Evolutionary conservation across 1,140 invertebrate species (phyloP), one percentile per base, ranked within the genome.

Genomic region (Lepidostoma basale): DNA sequence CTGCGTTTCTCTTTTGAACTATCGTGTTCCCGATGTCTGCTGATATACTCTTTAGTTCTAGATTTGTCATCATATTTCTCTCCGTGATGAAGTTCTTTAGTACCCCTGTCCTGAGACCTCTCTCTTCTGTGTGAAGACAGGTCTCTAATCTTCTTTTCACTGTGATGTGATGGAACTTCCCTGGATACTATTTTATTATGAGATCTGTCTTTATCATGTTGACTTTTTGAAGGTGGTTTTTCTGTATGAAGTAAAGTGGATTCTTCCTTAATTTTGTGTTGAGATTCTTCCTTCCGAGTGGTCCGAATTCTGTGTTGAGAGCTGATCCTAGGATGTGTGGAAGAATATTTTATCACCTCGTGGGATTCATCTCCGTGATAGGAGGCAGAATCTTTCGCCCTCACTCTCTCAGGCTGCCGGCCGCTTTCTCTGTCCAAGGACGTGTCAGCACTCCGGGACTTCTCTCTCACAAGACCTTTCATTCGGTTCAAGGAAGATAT

Each of bases 401-500:
- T 54, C 8, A 44, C 45, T 40, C 56, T 66, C 26, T 73, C 70
- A 33, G 45, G 66, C 20, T n/a, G 33, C 28, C 54, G 47, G 23
- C 42, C 58, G 9, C 23, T 52, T 18, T 70, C 68, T 33, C 70
- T 59, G n/a, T 73, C 70, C 22, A 69, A 40, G 0, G 67, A 73
- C 3, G 67, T 69, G 36, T 73, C 70, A 0, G 56, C 49, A 47
- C 62, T 73, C 5, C 58, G 54, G 4, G 70, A 67, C 28, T 67
- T 73, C 39, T 69, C 70, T 30, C 49, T 36, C 6, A n/a, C 14
- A 8, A 62, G 47, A 18, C 40, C 14, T 22, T 36, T 68, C n/a
- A 66, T 44, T 23, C 52, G 42, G n/a, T 47, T 28, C 12, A 62
- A 25, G 47, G 70, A 73, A 8, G 70, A 73, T 18, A 73, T 66